These are phyloP conservation scores for Cnemophilus loriae DNA, from an alignment of 2,113 vertebrate species.

Conservation along the genomic window DNA sequence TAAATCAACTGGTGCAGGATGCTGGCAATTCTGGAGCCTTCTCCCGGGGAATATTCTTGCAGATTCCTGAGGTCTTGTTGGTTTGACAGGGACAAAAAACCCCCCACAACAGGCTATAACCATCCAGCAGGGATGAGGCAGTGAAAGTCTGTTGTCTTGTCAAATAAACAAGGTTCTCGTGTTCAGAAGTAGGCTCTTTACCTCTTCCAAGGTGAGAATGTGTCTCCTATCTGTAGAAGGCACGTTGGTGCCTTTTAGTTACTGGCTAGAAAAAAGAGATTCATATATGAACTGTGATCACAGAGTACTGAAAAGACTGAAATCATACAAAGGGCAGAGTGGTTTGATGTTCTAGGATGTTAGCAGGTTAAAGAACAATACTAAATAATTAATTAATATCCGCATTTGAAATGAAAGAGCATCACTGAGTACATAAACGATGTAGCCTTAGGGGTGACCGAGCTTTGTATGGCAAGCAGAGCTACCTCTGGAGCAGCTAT, in stretches of 20 bases:
- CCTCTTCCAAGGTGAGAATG: neutral
- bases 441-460: neutral
- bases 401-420: neutral
- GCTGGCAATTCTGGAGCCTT: neutral
- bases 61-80: neutral
- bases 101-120: neutral
- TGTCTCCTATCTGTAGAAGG: neutral
- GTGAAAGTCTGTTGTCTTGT: neutral
- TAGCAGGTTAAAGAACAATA: neutral
- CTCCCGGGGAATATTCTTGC: neutral
- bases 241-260: neutral
- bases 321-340: neutral
- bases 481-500: neutral
- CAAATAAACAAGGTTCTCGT: neutral
- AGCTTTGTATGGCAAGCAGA: neutral
- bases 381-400: neutral
- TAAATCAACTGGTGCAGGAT: slow-evolving; percentile 1
- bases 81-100: neutral
- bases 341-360: neutral
- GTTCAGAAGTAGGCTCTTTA: neutral
- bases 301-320: neutral
- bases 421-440: neutral
- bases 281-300: neutral
- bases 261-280: neutral
- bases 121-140: neutral